Conservation (phyloP, 2,888 invertebrate species). For the Eudasyphora cyanicolor region DNA sequence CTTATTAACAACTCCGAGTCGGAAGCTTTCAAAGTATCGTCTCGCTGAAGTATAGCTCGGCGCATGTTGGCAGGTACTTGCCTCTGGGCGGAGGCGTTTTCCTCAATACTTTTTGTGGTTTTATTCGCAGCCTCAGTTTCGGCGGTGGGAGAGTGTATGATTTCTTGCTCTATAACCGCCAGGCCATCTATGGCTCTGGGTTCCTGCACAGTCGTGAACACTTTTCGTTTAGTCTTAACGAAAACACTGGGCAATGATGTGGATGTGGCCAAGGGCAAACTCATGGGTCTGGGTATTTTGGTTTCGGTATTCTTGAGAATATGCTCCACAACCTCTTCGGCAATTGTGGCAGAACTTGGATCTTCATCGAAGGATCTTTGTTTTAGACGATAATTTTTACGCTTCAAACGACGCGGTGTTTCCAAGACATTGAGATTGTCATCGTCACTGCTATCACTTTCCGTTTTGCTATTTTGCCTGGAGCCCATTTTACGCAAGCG, state of each 20-base stretch:
- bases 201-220: conserved; percentile 86
- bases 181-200: conserved; percentile 73
- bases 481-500: conserved; percentile 79
- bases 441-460: conserved; percentile 79
- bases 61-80: background rate
- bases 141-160: conserved; percentile 65
- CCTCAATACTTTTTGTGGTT: background rate
- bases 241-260: conserved; percentile 82
- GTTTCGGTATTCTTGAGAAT: conserved; percentile 72
- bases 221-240: conserved; percentile 89
- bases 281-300: background rate
- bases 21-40: background rate
- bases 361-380: conserved; percentile 78
- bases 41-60: background rate
- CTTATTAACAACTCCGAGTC: conserved; percentile 34
- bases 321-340: conserved; percentile 74
- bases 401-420: conserved; percentile 78
- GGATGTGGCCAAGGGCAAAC: conserved; percentile 64
- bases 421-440: conserved; percentile 75
- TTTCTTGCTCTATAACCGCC: conserved; percentile 73
- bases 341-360: conserved; percentile 68
- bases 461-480: conserved; percentile 79
- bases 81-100: background rate
- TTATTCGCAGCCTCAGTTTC: conserved; percentile 30
- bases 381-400: conserved; percentile 77